phyloP scores from a whole-genome alignment of 2,797 vertebrate genomes.

The Pipistrellus pipistrellus region DNA sequence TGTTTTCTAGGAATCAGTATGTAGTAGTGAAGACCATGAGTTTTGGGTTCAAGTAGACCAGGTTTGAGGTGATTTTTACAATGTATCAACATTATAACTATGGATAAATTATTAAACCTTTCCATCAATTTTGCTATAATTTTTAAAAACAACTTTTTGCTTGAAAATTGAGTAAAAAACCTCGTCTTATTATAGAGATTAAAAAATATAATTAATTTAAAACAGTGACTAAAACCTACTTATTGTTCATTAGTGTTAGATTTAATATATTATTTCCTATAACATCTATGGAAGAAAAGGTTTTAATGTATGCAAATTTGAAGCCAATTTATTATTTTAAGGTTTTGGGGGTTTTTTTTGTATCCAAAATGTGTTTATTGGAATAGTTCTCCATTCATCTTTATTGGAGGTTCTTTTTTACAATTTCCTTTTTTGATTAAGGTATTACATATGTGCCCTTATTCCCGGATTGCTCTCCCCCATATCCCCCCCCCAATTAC shows the following conservation, averaged over 20 bases:
- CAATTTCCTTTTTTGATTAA: too few relatives aligned
- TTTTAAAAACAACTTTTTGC: background rate
- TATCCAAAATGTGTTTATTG: too few relatives aligned
- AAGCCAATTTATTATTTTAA: background rate
- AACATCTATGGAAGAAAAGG: background rate
- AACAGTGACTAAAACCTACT: background rate
- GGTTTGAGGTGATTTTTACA: background rate
- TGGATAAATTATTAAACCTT: background rate
- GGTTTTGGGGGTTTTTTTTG: too few relatives aligned
- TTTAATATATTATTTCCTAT: background rate
- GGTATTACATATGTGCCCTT: too few relatives aligned
- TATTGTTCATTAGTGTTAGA: background rate
- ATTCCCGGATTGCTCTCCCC: too few relatives aligned
- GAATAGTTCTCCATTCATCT: too few relatives aligned
- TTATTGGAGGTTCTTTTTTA: too few relatives aligned
- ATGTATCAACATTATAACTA: background rate
- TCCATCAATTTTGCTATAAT: background rate
- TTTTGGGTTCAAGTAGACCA: background rate
- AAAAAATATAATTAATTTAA: background rate
- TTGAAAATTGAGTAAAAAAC: background rate
- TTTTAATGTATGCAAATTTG: background rate
- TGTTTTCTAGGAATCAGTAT: background rate
- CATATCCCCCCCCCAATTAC: too few relatives aligned
- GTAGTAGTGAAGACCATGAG: background rate
- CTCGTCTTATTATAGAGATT: background rate